These are phyloP conservation scores for Grapholita molesta DNA, from an alignment of 1,140 invertebrate species.

Conservation along the genomic window DNA sequence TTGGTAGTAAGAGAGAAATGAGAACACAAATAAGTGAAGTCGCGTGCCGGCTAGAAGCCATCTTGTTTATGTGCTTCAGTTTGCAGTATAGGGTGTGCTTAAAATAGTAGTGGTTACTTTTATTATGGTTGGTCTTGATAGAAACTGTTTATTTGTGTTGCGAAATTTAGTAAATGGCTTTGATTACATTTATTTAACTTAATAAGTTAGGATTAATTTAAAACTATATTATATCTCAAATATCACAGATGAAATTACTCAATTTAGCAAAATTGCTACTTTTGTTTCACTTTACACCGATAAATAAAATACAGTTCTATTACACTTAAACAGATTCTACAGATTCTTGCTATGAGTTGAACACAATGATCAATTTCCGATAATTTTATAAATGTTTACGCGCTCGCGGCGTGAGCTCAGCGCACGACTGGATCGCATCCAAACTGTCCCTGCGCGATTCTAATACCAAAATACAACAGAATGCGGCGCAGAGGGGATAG, in stretches of 20 bases:
- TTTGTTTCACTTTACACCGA: not conserved
- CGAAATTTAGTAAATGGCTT: not conserved
- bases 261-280: not conserved
- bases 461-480: conserved; percentile 70
- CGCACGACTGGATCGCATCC: conserved; percentile 62
- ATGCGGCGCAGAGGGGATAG: conserved; percentile 52
- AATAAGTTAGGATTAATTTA: not conserved
- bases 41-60: conserved; percentile 61
- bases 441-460: conserved; percentile 67
- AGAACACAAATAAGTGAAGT: conserved; percentile 69
- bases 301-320: not conserved
- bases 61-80: conserved; percentile 59
- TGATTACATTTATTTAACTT: not conserved
- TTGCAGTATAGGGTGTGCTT: conserved; percentile 56
- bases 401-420: conserved; percentile 34
- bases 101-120: conserved; percentile 50
- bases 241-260: not conserved
- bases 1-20: conserved; percentile 62
- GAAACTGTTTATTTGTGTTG: conserved; percentile 13
- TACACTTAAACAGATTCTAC: not conserved
- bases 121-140: conserved; percentile 53
- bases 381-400: conserved; percentile 35
- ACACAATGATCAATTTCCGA: conserved; percentile 15
- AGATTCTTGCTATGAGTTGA: not conserved
- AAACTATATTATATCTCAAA: not conserved